Evolutionary conservation across 2,888 invertebrate genomes (phyloP), one percentile per base, ranked within the genome.

Genomic region (Lutraria lutraria): DNA sequence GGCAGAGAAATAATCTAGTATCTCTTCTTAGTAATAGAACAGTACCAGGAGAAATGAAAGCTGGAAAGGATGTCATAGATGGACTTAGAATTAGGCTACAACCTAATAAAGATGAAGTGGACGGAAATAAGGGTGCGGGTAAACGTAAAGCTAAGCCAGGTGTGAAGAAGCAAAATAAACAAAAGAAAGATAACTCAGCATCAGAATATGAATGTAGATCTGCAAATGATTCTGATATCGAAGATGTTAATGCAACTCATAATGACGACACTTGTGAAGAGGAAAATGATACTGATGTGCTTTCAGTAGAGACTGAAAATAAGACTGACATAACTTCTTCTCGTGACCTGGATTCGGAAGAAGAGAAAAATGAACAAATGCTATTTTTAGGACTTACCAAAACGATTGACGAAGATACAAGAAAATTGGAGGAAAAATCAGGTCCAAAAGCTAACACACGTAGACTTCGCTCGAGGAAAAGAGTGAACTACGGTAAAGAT

Each of bases 301-400:
- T 63, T 12, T 8, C 13, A 68, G 63, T n/a, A 12, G 25, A 68
- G 63, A 68, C 63, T 68, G 63, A 68, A 8, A 25, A 68, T 60
- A n/a, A 19, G 21, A n/a, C 53, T 29, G 54, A 53, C 25, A 52
- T 25, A 25, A 52, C 81, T 15, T 2, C 81, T 15, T 2, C 21
- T 52, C 25, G 4, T 13, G 76, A 76, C 13, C 54, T 53, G 6
- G 54, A 76, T 21, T 16, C 31, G n/a, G 84, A 84, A 54, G 72
- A 76, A 25, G 53, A 76, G 53, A 84, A 84, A 53, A 84, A 84
- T 72, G 84, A 85, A 80, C 85, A 85, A 60, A 85, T 85, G 85
- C 43, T 85, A n/a, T 60, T 60, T 85, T 54, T 85, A 53, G 85
- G 85, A n/a, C 60, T 85, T 29, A 43, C 79, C 60, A 85, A 80